Conservation (phyloP, 2,888 invertebrate species). For the Coelinius sp. region DNA sequence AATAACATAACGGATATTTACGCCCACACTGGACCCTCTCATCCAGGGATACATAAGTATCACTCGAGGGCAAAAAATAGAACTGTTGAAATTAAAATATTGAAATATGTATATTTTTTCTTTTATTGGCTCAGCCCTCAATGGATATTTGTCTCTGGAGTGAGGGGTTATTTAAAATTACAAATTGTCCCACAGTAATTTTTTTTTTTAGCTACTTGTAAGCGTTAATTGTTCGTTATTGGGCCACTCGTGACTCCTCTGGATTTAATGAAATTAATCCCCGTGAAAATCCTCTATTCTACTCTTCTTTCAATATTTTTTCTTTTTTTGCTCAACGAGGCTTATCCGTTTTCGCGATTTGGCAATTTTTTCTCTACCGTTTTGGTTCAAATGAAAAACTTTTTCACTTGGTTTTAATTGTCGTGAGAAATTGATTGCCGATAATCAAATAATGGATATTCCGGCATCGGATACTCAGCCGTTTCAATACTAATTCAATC, state of each 20-base stretch:
- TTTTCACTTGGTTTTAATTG: constrained; percentile 23
- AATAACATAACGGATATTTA: constrained; percentile 16
- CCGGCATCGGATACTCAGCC: constrained; percentile 34
- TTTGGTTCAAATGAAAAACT: background rate
- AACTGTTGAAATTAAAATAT: constrained; percentile 10
- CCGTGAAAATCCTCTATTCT: background rate
- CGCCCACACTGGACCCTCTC: background rate
- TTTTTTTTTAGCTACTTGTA: constrained; percentile 1
- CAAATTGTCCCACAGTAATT: too few relatives aligned
- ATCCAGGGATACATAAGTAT: background rate
- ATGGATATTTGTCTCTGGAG: background rate
- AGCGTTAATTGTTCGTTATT: constrained; percentile 5
- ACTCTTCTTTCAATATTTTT: constrained; percentile 23
- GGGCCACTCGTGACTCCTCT: background rate
- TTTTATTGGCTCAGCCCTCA: background rate
- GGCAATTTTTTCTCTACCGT: constrained; percentile 19
- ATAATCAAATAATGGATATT: constrained; percentile 55
- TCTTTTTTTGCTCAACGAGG: too few relatives aligned
- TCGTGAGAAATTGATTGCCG: constrained; percentile 56
- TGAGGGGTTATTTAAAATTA: too few relatives aligned
- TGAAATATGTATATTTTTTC: background rate
- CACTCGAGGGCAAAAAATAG: constrained; percentile 10
- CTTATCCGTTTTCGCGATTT: constrained; percentile 28
- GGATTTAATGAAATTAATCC: background rate
- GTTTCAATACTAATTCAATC: constrained; percentile 57